Percentiles rank a stretch among this genome's conserved stretches.
These are phyloP conservation scores for Pocillopora damicornis DNA, from an alignment of 64 coral and sea anemone species.

Conservation along the genomic window DNA sequence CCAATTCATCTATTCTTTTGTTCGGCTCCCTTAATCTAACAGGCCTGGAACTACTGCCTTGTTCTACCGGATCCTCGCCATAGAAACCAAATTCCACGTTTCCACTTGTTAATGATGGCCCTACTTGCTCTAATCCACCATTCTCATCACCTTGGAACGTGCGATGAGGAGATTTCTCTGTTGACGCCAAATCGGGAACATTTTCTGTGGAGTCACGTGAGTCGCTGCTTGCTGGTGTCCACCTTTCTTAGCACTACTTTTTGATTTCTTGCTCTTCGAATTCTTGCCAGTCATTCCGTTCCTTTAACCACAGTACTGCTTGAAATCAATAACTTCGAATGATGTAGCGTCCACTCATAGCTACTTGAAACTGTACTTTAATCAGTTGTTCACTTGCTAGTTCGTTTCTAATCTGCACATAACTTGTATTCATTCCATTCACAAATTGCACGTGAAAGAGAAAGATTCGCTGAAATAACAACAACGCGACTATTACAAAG, in stretches of 20 bases:
- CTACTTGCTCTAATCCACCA: not conserved
- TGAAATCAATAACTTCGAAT: conserved; percentile 36
- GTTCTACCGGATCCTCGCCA: not conserved
- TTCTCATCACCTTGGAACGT: conserved; percentile 17
- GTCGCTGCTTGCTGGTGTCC: not conserved
- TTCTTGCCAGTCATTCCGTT: not conserved
- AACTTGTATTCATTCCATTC: too few species aligned
- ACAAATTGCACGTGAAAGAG: too few species aligned
- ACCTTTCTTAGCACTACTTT: not conserved
- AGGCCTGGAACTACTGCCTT: not conserved
- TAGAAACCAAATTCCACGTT: not conserved
- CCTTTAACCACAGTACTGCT: conserved; percentile 1
- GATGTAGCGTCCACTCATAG: not conserved
- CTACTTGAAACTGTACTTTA: too few species aligned
- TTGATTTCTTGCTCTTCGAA: not conserved
- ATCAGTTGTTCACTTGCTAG: too few species aligned
- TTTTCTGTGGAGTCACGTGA: not conserved
- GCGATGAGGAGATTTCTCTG: too few species aligned
- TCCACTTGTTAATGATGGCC: conserved; percentile 10
- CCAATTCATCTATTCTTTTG: conserved; percentile 30
- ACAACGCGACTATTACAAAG: too few species aligned
- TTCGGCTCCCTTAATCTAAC: not conserved
- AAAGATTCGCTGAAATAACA: too few species aligned
- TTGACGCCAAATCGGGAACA: too few species aligned
- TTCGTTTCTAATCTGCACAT: too few species aligned